Percentiles rank a stretch among this genome's conserved stretches.
These are phyloP conservation scores for Procavia capensis DNA, from an alignment of 2,113 vertebrate species.

Conservation along the genomic window DNA sequence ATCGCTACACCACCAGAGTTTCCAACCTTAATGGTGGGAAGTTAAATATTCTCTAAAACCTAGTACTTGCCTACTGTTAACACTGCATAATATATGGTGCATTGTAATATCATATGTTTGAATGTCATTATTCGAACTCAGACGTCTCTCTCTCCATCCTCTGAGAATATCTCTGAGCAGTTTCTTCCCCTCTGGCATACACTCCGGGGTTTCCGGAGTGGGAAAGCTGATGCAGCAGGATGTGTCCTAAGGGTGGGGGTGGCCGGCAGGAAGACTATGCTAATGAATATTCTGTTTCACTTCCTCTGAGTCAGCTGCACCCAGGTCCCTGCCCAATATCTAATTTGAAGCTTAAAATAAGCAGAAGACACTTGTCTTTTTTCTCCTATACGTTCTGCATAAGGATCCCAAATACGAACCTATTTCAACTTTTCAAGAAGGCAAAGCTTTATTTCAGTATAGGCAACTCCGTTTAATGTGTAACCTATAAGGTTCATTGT, in stretches of 20 bases:
- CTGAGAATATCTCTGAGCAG: not conserved
- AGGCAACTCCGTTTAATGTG: not conserved
- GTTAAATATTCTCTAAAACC: not conserved
- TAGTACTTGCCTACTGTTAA: not conserved
- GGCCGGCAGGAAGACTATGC: not conserved
- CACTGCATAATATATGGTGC: not conserved
- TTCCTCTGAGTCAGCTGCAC: not conserved
- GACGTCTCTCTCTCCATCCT: not conserved
- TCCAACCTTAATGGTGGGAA: not conserved
- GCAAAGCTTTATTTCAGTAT: not conserved
- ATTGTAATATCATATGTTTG: not conserved
- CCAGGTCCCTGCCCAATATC: not conserved
- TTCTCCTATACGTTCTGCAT: not conserved
- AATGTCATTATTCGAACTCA: not conserved
- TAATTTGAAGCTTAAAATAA: conserved; percentile 22
- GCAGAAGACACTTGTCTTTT: not conserved
- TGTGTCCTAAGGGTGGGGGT: not conserved
- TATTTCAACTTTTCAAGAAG: not conserved
- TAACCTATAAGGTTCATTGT: not conserved
- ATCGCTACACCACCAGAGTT: too few relatives aligned
- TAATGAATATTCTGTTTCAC: not conserved
- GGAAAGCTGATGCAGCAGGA: not conserved
- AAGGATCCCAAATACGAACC: not conserved
- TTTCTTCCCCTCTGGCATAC: not conserved
- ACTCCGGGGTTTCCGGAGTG: not conserved